A percentile compares a stretch with the other conserved stretches of the same genome.
phyloP scores from a whole-genome alignment of 2,888 invertebrate genomes.

The Tuberolachnus salignus region DNA sequence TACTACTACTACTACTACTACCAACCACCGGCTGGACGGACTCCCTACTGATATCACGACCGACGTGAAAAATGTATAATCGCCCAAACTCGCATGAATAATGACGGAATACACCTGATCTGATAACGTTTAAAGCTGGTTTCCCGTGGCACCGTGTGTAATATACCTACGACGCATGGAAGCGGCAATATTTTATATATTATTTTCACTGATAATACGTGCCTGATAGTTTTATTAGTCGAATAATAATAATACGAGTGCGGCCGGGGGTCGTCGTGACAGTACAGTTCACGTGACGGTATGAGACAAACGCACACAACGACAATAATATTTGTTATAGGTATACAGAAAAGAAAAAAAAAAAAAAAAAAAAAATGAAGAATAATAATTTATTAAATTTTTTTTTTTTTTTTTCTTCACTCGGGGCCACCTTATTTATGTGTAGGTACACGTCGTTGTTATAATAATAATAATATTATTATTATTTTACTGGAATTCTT shows the following conservation, averaged over 20 bases:
- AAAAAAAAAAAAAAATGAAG: too few species aligned
- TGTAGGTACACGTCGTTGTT: neutral
- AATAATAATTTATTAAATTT: slow-evolving; percentile 31
- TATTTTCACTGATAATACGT: slow-evolving; percentile 54
- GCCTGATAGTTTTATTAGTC: slow-evolving; percentile 53
- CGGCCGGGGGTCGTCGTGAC: slow-evolving; percentile 23
- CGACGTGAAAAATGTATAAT: slow-evolving; percentile 54
- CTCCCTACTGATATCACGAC: slow-evolving; percentile 48
- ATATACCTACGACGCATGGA: neutral
- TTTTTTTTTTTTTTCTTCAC: neutral
- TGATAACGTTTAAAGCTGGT: slow-evolving; percentile 55
- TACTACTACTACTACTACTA: too few species aligned
- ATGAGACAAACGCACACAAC: neutral
- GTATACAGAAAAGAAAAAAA: too few species aligned
- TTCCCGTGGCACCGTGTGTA: neutral
- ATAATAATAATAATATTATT: neutral
- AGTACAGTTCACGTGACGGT: slow-evolving; percentile 12
- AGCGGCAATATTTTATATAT: slow-evolving; percentile 47
- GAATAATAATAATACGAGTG: slow-evolving; percentile 22
- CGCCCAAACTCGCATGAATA: slow-evolving; percentile 49
- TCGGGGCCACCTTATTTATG: slow-evolving; percentile 10
- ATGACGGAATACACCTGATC: slow-evolving; percentile 52
- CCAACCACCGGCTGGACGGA: neutral
- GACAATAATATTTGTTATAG: neutral
- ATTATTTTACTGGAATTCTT: slow-evolving; percentile 25